Conservation (phyloP, 1,140 invertebrate species). For the Lucilia cuprina region DNA sequence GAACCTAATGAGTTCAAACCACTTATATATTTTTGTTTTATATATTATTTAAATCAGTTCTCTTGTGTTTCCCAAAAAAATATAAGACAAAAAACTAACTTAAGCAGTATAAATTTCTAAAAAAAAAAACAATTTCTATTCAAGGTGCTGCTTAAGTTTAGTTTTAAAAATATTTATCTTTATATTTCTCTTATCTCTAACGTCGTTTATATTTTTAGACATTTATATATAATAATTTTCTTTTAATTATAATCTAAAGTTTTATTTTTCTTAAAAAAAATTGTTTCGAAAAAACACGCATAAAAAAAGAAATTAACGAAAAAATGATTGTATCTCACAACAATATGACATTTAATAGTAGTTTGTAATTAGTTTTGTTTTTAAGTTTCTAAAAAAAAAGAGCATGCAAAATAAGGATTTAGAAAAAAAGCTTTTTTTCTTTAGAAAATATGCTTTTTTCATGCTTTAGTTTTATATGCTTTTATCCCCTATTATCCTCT, state of each 20-base stretch:
- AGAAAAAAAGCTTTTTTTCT: too few relatives aligned
- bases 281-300: constrained; percentile 9
- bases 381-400: neutral
- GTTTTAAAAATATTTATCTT: neutral
- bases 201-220: neutral
- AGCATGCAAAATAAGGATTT: too few relatives aligned
- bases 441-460: too few relatives aligned
- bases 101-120: constrained; percentile 7
- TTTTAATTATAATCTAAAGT: neutral
- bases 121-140: neutral
- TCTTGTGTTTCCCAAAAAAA: neutral
- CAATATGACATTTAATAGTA: constrained; percentile 44
- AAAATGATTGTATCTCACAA: constrained; percentile 63
- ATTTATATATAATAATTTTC: neutral
- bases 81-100: neutral
- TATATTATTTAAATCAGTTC: constrained; percentile 19
- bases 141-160: neutral
- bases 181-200: too few relatives aligned
- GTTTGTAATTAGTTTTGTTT: constrained; percentile 25
- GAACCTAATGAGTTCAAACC: constrained; percentile 8
- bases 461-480: too few relatives aligned
- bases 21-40: neutral
- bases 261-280: neutral
- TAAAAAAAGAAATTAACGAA: constrained; percentile 30
- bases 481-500: too few relatives aligned